Percentiles rank a stretch among this genome's conserved stretches.
phyloP scores from a whole-genome alignment of 2,797 vertebrate species.

The Mormyrops boulengeri region DNA sequence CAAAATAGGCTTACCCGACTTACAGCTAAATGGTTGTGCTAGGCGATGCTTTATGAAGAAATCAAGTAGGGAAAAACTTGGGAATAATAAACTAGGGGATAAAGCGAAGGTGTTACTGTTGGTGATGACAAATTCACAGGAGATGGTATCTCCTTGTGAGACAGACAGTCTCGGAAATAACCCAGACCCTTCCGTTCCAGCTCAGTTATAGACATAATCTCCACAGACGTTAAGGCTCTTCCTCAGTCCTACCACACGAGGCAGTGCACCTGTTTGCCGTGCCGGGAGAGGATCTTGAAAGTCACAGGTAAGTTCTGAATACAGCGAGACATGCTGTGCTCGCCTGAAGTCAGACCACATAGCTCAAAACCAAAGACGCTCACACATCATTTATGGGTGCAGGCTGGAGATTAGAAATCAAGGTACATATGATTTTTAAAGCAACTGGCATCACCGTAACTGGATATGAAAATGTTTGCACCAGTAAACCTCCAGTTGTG shows the following conservation, averaged over 20 bases:
- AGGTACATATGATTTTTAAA: background rate
- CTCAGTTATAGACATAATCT: slow-evolving; percentile 5
- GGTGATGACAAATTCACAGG: background rate
- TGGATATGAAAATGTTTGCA: background rate
- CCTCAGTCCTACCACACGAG: background rate
- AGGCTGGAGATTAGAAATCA: background rate
- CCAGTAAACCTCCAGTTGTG: background rate
- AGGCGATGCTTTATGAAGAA: slow-evolving; percentile 23
- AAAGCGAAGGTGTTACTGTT: background rate
- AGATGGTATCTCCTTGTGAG: background rate
- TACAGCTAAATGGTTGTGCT: slow-evolving; percentile 27
- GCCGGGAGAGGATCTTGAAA: slow-evolving; percentile 8
- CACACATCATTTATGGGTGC: background rate
- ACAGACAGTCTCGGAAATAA: background rate
- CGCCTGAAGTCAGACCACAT: background rate
- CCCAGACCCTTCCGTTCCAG: background rate
- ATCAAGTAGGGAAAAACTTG: slow-evolving; percentile 10
- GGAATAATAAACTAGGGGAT: background rate
- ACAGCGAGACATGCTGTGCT: background rate
- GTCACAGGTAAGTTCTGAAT: slow-evolving; percentile 12
- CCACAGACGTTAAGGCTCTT: background rate
- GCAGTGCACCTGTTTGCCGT: background rate
- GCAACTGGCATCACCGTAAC: background rate
- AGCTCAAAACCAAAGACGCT: background rate
- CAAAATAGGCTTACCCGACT: slow-evolving; percentile 35